phyloP scores from a whole-genome alignment of 2,797 vertebrate genomes.

The Muraenolepis orangiensis region DNA sequence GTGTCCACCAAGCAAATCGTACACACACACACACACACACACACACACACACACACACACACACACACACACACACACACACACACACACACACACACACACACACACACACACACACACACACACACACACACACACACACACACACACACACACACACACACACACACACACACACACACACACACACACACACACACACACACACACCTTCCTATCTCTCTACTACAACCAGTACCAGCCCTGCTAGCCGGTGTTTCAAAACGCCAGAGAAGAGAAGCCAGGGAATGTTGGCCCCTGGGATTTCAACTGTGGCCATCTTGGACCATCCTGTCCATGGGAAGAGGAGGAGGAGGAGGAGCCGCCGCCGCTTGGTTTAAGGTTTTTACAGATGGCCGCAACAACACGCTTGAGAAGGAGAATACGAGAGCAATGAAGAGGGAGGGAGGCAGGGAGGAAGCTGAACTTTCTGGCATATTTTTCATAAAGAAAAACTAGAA shows the following conservation, averaged over 20 bases:
- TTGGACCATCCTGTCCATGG: not conserved
- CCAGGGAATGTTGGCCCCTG: too few relatives aligned
- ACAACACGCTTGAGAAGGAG: too few relatives aligned
- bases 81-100: constrained; percentile 1
- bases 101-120: not conserved
- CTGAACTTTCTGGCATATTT: too few relatives aligned
- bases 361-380: constrained; percentile 11
- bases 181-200: not conserved
- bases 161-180: constrained; percentile 4
- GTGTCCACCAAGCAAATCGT: not conserved
- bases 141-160: not conserved
- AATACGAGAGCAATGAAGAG: constrained; percentile 8
- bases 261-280: not conserved
- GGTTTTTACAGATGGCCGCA: too few relatives aligned
- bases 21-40: not conserved
- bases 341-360: not conserved
- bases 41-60: constrained; percentile 10
- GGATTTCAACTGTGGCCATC: too few relatives aligned
- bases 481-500: too few relatives aligned
- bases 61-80: constrained; percentile 1
- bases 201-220: not conserved
- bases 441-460: not conserved
- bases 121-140: constrained; percentile 10
- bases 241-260: too few relatives aligned
- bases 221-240: not conserved